Conservation (phyloP, 2,113 vertebrate species). For the Willisornis vidua region DNA sequence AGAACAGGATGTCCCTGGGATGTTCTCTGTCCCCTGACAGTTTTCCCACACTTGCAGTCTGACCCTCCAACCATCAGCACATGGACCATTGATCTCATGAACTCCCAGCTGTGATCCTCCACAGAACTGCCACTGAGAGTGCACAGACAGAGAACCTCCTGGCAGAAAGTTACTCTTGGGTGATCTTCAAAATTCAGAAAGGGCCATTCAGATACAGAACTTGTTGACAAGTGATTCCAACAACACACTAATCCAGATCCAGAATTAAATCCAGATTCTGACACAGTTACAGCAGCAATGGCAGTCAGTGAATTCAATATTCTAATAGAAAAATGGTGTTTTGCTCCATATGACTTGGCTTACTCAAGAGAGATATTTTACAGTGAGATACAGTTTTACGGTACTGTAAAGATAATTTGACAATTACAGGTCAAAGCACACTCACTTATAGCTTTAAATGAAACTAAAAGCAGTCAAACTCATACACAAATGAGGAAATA, state of each 20-base stretch:
- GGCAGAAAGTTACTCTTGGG: not conserved
- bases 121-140: not conserved
- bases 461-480: not conserved
- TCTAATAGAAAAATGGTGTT: not conserved
- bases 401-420: slow-evolving; percentile 10
- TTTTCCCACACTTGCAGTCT: not conserved
- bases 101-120: not conserved
- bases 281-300: not conserved
- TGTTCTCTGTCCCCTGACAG: not conserved
- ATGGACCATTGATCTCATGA: not conserved
- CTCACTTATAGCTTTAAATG: not conserved
- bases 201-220: not conserved
- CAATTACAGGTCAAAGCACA: not conserved
- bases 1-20: not conserved
- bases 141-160: not conserved
- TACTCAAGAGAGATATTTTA: not conserved
- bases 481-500: not conserved
- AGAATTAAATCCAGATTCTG: not conserved
- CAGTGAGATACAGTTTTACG: not conserved
- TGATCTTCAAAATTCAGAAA: not conserved
- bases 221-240: not conserved
- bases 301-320: not conserved
- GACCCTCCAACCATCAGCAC: not conserved
- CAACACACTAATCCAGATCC: not conserved
- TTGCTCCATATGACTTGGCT: not conserved